phyloP scores from a whole-genome alignment of 2,888 invertebrate species.

The Microctonus aethiopoides region DNA sequence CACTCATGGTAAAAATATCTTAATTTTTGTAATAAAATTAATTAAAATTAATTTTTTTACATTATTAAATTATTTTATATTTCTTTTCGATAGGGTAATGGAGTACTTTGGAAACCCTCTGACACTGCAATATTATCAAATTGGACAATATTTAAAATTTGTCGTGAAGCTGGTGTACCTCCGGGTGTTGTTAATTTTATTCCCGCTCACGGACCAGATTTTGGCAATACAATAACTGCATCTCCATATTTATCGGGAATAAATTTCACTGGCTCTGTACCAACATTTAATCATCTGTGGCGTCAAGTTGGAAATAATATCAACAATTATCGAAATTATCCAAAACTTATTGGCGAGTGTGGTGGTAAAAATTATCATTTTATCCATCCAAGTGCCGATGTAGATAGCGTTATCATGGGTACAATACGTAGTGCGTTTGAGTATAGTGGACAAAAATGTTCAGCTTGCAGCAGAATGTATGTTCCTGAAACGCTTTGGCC shows the following conservation, averaged over 20 bases:
- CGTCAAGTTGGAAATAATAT: slow-evolving; percentile 91
- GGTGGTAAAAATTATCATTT: slow-evolving; percentile 99
- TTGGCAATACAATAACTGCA: slow-evolving; percentile 89
- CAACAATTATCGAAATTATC: slow-evolving; percentile 86
- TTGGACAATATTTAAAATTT: slow-evolving; percentile 92
- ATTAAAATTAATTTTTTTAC: too few relatives aligned
- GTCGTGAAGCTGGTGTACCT: slow-evolving; percentile 96
- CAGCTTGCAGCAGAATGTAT: slow-evolving; percentile 97
- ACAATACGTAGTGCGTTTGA: slow-evolving; percentile 95
- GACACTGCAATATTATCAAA: slow-evolving; percentile 97
- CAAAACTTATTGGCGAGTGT: slow-evolving; percentile 94
- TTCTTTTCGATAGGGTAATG: slow-evolving; percentile 78
- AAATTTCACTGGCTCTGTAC: slow-evolving; percentile 98
- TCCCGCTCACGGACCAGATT: slow-evolving; percentile 94
- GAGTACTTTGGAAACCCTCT: slow-evolving; percentile 97
- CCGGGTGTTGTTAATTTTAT: slow-evolving; percentile 97
- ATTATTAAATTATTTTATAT: background rate
- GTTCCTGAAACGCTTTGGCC: slow-evolving; percentile 91
- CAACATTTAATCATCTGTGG: slow-evolving; percentile 95
- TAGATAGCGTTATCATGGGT: slow-evolving; percentile 81
- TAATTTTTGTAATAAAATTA: background rate
- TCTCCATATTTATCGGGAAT: slow-evolving; percentile 91
- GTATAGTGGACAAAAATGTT: slow-evolving; percentile 98
- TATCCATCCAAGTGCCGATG: slow-evolving; percentile 91
- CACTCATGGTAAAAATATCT: slow-evolving; percentile 72